These are phyloP conservation scores for Glomeris marginata DNA, from an alignment of 2,888 invertebrate species.

Conservation along the genomic window DNA sequence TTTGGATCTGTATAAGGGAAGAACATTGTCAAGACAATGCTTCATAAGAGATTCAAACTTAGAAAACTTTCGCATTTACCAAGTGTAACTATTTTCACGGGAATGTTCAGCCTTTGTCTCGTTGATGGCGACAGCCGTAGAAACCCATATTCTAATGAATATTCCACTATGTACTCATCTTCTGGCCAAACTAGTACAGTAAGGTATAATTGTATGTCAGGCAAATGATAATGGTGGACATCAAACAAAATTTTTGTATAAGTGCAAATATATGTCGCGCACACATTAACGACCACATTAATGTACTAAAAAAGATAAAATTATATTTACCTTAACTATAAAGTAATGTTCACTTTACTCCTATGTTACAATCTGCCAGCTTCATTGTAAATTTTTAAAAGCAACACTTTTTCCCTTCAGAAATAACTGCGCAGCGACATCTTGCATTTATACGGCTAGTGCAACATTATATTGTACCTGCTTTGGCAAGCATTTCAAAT, in stretches of 20 bases:
- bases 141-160: slow-evolving; percentile 93
- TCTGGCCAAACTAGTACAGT: slow-evolving; percentile 46
- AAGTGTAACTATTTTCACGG: slow-evolving; percentile 45
- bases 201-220: no score
- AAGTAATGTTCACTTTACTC: no score
- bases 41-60: background rate
- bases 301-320: background rate
- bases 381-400: no score
- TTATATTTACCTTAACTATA: no score
- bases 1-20: slow-evolving; percentile 53
- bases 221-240: no score
- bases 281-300: background rate
- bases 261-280: no score
- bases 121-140: slow-evolving; percentile 74
- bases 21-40: no score
- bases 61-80: slow-evolving; percentile 23
- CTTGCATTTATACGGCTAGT: no score
- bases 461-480: slow-evolving; percentile 33
- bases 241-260: no score
- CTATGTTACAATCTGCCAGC: no score
- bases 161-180: slow-evolving; percentile 94
- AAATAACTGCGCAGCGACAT: no score
- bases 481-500: slow-evolving; percentile 42
- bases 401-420: no score
- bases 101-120: slow-evolving; percentile 72